Conservation (phyloP, 2,888 invertebrate genomes). For the Nymphalis urticae region DNA sequence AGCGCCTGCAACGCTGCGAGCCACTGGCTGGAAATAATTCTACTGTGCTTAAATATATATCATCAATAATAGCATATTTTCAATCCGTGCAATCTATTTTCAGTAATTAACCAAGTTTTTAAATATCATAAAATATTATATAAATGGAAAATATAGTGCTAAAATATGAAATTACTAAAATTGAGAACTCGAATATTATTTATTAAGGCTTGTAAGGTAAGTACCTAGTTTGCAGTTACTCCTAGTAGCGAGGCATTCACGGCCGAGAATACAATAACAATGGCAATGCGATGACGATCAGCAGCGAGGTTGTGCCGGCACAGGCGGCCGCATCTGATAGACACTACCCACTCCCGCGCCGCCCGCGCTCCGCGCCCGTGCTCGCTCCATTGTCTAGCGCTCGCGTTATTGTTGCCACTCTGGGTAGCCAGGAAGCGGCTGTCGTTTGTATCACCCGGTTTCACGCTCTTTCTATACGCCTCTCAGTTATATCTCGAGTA, state of each 20-base stretch:
- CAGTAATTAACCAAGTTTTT: too few relatives aligned
- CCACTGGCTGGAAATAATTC: too few relatives aligned
- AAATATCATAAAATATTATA: too few relatives aligned
- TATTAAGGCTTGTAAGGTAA: background rate
- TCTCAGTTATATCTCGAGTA: background rate
- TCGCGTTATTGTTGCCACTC: constrained; percentile 4
- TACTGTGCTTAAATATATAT: too few relatives aligned
- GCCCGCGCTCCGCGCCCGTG: background rate
- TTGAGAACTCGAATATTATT: too few relatives aligned
- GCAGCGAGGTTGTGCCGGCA: constrained; percentile 3
- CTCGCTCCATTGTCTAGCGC: constrained; percentile 6
- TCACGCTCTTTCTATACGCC: constrained; percentile 3
- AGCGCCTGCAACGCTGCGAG: too few relatives aligned
- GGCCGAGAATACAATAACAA: constrained; percentile 8
- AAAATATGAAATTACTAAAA: too few relatives aligned
- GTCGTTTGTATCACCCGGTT: background rate
- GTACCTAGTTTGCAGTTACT: background rate
- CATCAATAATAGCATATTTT: too few relatives aligned
- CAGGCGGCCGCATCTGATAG: background rate
- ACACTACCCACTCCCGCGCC: background rate
- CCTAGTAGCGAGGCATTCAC: constrained; percentile 1
- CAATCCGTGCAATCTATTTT: too few relatives aligned
- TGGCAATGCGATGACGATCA: constrained; percentile 2
- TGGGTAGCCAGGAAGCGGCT: constrained; percentile 8
- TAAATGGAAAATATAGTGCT: too few relatives aligned